phyloP scores from a whole-genome alignment of 2,113 vertebrate genomes.

The Syngnathus scovelli region DNA sequence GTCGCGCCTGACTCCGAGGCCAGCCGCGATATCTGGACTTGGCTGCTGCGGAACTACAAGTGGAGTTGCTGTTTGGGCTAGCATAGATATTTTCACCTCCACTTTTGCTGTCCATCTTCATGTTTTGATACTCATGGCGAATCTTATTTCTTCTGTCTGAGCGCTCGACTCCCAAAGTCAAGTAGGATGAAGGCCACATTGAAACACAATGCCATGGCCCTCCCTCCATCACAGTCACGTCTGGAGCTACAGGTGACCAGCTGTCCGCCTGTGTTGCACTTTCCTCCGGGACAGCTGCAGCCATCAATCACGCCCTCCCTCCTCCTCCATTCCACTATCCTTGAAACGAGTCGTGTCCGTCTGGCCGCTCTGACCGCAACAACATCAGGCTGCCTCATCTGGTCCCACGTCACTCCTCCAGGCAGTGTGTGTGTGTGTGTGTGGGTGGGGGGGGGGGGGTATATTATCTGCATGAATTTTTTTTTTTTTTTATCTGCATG shows the following conservation, averaged over 20 bases:
- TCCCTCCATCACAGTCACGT: conserved; percentile 54
- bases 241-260: conserved; percentile 73
- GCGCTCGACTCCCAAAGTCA: conserved; percentile 20
- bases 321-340: not conserved
- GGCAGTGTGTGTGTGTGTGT: no score
- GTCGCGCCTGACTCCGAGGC: conserved; percentile 50
- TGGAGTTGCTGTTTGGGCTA: not conserved
- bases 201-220: conserved; percentile 63
- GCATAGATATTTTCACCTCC: not conserved
- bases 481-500: no score
- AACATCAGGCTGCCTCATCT: conserved; percentile 38
- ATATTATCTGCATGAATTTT: no score
- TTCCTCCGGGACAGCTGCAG: conserved; percentile 69
- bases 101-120: no score
- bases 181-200: conserved; percentile 56
- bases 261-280: conserved; percentile 64
- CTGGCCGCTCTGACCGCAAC: conserved; percentile 34
- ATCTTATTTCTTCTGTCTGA: conserved; percentile 20
- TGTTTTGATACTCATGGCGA: not conserved
- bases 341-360: conserved; percentile 40
- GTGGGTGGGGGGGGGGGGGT: no score
- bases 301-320: conserved; percentile 65
- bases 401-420: conserved; percentile 19
- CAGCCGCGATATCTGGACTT: conserved; percentile 15
- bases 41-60: no score